These are phyloP conservation scores for Cavia aperea DNA, from an alignment of 2,113 vertebrate genomes.

Conservation along the genomic window DNA sequence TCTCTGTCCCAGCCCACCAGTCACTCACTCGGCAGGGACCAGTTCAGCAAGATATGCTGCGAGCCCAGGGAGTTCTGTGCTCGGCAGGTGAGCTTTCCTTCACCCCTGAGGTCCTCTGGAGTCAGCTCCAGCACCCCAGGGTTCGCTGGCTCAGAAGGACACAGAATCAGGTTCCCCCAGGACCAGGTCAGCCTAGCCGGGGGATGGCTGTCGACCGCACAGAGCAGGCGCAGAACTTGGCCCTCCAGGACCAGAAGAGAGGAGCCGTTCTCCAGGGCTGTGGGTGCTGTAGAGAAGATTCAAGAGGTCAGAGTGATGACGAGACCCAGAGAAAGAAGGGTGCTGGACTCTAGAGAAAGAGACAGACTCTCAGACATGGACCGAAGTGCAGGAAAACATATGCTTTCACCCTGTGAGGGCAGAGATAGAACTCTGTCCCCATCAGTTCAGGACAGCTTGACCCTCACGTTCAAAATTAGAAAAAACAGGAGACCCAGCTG, in stretches of 20 bases:
- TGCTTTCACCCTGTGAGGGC: not conserved
- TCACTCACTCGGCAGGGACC: not conserved
- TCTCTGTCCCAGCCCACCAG: not conserved
- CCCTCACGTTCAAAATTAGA: not conserved
- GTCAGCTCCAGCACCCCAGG: not conserved
- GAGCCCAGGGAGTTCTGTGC: not conserved
- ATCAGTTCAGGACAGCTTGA: not conserved
- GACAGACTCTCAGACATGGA: not conserved
- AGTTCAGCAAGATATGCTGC: not conserved
- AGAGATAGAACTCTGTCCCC: too few species aligned
- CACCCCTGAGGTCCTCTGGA: fast-evolving
- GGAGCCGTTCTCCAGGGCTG: not conserved
- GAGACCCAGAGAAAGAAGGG: not conserved
- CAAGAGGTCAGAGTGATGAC: not conserved
- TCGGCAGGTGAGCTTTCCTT: not conserved
- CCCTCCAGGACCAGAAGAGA: not conserved
- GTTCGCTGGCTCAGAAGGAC: fast-evolving
- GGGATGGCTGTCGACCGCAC: not conserved
- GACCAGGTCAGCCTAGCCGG: constrained; percentile 31
- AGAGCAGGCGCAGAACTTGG: constrained; percentile 15
- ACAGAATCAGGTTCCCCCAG: not conserved
- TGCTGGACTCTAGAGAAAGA: not conserved
- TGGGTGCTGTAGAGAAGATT: not conserved
- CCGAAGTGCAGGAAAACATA: not conserved
- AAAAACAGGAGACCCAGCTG: not conserved